Conservation (phyloP, 2,113 vertebrate genomes). For the Dicaeum eximium region DNA sequence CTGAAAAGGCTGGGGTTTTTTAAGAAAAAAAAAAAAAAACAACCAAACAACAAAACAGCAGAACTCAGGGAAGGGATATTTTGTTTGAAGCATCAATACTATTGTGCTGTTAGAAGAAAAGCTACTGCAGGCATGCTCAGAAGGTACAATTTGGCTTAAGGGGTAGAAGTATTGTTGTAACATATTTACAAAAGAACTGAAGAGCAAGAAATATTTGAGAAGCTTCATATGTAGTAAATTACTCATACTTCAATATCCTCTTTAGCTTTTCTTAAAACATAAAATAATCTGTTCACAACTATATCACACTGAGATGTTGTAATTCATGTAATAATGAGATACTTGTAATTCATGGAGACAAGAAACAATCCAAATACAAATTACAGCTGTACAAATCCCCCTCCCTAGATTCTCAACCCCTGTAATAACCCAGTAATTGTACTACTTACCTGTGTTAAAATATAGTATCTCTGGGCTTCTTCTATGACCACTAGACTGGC, state of each 20-base stretch:
- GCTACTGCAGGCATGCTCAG: neutral
- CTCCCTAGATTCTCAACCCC: neutral
- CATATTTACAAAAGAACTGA: neutral
- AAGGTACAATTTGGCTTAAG: neutral
- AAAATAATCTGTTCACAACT: neutral
- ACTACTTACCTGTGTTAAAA: conserved; percentile 90
- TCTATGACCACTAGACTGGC: conserved; percentile 89
- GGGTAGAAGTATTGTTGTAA: neutral
- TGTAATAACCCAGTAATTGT: neutral
- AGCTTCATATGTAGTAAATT: neutral
- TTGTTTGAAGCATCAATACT: neutral
- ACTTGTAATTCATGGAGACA: neutral
- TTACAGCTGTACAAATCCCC: neutral
- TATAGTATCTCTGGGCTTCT: conserved; percentile 90
- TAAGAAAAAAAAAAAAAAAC: neutral
- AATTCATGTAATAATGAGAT: neutral
- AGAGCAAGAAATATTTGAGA: neutral
- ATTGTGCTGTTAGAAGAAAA: neutral
- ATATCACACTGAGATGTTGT: neutral
- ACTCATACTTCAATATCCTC: neutral
- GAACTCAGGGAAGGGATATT: neutral
- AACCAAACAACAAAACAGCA: neutral
- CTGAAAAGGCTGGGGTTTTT: neutral
- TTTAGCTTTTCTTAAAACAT: neutral
- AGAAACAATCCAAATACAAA: neutral